Conservation (phyloP, 92 coral and sea anemone species). For the Zoanthus sansibaricus region DNA sequence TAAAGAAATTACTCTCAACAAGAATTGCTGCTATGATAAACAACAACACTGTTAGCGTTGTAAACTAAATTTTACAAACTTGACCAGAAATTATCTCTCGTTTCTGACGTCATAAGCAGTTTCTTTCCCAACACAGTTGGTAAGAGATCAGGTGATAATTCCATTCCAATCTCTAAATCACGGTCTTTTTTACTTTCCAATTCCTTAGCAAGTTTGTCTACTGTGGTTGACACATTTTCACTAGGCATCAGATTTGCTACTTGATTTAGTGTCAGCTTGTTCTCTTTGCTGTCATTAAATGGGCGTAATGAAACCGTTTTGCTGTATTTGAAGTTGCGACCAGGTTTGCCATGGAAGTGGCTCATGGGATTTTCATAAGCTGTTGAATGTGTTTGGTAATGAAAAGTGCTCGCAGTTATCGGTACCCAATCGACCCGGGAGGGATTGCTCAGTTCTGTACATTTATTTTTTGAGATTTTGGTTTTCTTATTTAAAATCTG, state of each 20-base stretch:
- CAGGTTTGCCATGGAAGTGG: slow-evolving; percentile 62
- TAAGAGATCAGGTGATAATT: slow-evolving; percentile 66
- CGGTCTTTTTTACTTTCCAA: slow-evolving; percentile 67
- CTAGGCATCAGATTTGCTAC: slow-evolving; percentile 86
- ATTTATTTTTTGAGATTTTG: slow-evolving; percentile 36
- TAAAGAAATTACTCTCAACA: no score
- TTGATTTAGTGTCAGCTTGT: slow-evolving; percentile 82
- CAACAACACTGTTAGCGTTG: no score
- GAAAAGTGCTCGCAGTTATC: slow-evolving; percentile 85
- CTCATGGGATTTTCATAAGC: neutral
- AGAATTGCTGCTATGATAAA: no score
- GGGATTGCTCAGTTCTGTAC: neutral
- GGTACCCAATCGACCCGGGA: slow-evolving; percentile 92
- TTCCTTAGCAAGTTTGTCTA: slow-evolving; percentile 74
- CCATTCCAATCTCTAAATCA: slow-evolving; percentile 45
- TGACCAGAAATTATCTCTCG: slow-evolving; percentile 25
- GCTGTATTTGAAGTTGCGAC: slow-evolving; percentile 56
- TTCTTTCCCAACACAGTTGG: slow-evolving; percentile 90
- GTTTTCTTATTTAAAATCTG: slow-evolving; percentile 45
- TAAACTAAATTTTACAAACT: neutral
- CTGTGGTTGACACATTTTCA: slow-evolving; percentile 56
- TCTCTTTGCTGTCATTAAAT: slow-evolving; percentile 59
- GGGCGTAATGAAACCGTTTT: slow-evolving; percentile 62
- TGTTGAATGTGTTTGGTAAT: slow-evolving; percentile 59
- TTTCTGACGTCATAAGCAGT: slow-evolving; percentile 64